Evolutionary conservation across 2,888 invertebrate genomes (phyloP).

Genomic region (Drosophila koepferae): DNA sequence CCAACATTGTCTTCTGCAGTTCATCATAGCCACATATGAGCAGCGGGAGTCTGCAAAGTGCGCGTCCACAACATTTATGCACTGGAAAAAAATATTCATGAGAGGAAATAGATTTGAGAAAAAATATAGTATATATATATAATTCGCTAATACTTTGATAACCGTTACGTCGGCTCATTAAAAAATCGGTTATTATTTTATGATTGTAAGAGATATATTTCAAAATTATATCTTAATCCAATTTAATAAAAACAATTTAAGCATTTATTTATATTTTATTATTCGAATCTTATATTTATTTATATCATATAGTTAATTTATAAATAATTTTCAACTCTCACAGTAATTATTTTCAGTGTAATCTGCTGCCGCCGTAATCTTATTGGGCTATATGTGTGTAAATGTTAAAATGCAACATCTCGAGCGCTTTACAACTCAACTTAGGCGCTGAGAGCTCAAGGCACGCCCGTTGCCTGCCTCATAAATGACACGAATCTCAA

Average conservation of each 20-base stretch:
- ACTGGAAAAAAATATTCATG: constrained; percentile 23
- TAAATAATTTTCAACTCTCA: too few relatives aligned
- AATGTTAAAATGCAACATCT: constrained; percentile 51
- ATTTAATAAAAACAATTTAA: too few relatives aligned
- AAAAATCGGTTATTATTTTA: too few relatives aligned
- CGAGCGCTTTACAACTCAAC: constrained; percentile 51
- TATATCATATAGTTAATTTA: too few relatives aligned
- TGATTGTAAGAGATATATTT: too few relatives aligned
- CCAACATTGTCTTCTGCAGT: constrained; percentile 81
- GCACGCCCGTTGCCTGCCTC: constrained; percentile 48
- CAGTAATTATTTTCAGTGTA: constrained; percentile 25
- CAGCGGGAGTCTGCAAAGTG: constrained; percentile 30
- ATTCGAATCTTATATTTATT: too few relatives aligned
- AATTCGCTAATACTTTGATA: too few relatives aligned
- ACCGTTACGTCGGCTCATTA: too few relatives aligned
- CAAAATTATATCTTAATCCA: too few relatives aligned
- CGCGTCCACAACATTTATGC: constrained; percentile 52
- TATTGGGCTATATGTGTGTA: constrained; percentile 39
- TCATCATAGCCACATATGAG: constrained; percentile 70
- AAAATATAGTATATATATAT: too few relatives aligned
- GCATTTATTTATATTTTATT: too few relatives aligned
- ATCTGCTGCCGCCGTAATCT: constrained; percentile 19
- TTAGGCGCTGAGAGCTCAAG: constrained; percentile 40
- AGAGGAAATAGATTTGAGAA: neutral
- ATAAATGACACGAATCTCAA: constrained; percentile 77